Evolutionary conservation across 2,888 invertebrate genomes (phyloP).

Genomic region (Tenthredo distinguenda): DNA sequence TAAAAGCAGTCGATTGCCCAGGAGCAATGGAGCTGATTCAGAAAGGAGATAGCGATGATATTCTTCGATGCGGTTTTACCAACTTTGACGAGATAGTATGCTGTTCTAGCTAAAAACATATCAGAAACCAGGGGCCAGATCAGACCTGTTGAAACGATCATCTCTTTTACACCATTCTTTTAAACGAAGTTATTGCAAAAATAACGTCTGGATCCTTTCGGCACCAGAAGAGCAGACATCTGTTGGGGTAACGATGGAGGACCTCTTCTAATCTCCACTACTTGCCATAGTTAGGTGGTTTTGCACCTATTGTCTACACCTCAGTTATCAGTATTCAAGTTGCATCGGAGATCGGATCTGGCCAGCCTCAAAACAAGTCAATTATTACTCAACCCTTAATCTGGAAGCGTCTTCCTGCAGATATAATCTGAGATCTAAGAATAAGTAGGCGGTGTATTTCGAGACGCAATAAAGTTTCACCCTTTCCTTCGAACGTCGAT

Average conservation of each 20-base stretch:
- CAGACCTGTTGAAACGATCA: neutral
- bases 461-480: neutral
- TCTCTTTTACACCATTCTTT: neutral
- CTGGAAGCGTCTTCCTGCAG: too few species aligned
- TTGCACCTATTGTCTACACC: constrained; percentile 72
- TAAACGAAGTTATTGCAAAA: neutral
- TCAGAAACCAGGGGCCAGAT: neutral
- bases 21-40: neutral
- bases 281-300: constrained; percentile 71
- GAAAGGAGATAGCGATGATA: neutral
- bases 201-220: constrained; percentile 66
- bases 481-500: neutral
- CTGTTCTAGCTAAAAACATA: constrained; percentile 73
- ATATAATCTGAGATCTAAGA: neutral
- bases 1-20: constrained; percentile 1
- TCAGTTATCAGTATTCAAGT: constrained; percentile 68
- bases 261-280: constrained; percentile 65
- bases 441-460: neutral
- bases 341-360: constrained; percentile 74
- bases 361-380: constrained; percentile 57
- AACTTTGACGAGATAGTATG: constrained; percentile 79
- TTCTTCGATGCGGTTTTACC: constrained; percentile 78
- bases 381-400: neutral
- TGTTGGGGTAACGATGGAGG: constrained; percentile 74
- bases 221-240: constrained; percentile 64